Evolutionary conservation across 1,140 invertebrate genomes (phyloP), one percentile per base, ranked within the genome.

Genomic region (Apis florea): DNA sequence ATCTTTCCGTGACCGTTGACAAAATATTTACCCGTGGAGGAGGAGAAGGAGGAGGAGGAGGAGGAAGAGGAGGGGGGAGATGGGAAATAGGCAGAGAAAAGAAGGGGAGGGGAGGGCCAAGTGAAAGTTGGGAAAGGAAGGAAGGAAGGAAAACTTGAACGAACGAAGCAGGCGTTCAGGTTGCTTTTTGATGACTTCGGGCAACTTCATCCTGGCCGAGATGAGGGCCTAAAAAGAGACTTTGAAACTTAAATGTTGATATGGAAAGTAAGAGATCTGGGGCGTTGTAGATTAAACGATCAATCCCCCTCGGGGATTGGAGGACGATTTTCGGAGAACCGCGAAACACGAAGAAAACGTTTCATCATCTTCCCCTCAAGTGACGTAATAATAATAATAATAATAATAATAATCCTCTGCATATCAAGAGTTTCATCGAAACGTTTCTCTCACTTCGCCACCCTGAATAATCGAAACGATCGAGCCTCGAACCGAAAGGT

Each of bases 101-200:
- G 31, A 3, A 31, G 31, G 31, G 31, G 31, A 31, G 26, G 26
- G 26, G 2, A 31, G 59, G 73, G n/a, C 74, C 66, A 79, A 88
- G 86, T 88, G 86, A 88, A 88, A 88, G 86, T 87, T 87, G 53
- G n/a, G n/a, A n/a, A n/a, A n/a, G n/a, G n/a, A n/a, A n/a, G n/a
- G 59, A 47, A 79, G 79, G 83, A 79, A 82, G 83, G 85, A 88
- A 88, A 88, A 88, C 78, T 87, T 78, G 68, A 84, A 87, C 85
- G 86, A 86, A 86, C 85, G 86, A 86, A 86, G 82, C 85, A 59
- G 82, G 83, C 83, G n/a, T n/a, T n/a, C 83, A 79, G 79, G 83
- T 84, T 87, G 71, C 79, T 88, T 87, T 85, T 85, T 88, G 83
- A 88, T 88, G 86, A 88, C 86, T 87, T 83, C 73, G 71, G 69